phyloP scores from a whole-genome alignment of 2,113 vertebrate species.

The Henicopernis longicauda region DNA sequence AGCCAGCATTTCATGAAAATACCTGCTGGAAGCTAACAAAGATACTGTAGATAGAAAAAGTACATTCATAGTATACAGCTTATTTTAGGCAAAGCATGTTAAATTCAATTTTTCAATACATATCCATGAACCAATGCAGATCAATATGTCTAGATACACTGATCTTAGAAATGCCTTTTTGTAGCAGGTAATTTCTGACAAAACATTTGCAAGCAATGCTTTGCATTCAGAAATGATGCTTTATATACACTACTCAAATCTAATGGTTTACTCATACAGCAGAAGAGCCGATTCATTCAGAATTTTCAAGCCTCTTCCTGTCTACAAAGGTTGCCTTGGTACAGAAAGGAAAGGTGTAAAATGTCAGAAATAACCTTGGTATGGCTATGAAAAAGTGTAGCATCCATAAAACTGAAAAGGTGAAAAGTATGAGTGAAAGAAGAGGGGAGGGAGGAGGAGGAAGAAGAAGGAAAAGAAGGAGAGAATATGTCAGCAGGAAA shows the following conservation, averaged over 20 bases:
- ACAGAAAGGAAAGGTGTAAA: background rate
- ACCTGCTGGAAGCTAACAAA: background rate
- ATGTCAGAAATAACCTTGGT: constrained; percentile 58
- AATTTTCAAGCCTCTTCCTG: background rate
- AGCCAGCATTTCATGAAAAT: constrained; percentile 1
- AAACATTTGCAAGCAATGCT: background rate
- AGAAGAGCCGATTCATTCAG: background rate
- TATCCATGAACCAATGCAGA: background rate
- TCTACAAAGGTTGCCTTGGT: background rate
- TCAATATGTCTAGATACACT: background rate
- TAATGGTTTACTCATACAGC: background rate
- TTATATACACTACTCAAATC: background rate
- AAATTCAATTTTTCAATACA: constrained; percentile 6
- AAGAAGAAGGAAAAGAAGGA: background rate
- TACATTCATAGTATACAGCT: background rate
- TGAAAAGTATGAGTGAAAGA: constrained; percentile 23
- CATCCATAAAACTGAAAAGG: constrained; percentile 30
- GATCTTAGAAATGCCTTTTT: constrained; percentile 32
- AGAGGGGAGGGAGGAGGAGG: constrained; percentile 25
- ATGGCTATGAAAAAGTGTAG: constrained; percentile 21
- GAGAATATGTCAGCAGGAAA: constrained; percentile 59
- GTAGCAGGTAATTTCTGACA: constrained; percentile 56
- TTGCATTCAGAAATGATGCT: background rate
- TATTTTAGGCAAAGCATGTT: background rate
- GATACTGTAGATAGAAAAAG: background rate